Percentiles rank a stretch among this genome's conserved stretches.
Conservation (phyloP, 2,113 vertebrate species). For the Myocastor coypus region DNA sequence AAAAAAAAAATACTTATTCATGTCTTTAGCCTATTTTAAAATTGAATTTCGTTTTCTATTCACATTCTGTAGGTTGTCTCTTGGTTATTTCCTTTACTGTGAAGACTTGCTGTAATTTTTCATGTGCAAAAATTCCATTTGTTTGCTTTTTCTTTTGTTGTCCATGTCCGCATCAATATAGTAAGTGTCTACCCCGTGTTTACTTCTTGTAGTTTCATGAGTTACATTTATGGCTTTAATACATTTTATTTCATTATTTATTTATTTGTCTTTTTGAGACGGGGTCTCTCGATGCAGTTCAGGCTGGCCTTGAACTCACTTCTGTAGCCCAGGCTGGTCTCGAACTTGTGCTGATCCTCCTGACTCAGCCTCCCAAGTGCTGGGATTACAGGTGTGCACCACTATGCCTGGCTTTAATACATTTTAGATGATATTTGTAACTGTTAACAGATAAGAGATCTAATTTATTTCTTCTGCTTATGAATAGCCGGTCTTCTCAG, state of each 20-base stretch:
- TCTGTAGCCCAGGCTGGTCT: no score
- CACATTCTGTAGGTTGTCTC: background rate
- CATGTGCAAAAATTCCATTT: background rate
- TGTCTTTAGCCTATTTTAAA: background rate
- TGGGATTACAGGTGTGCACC: no score
- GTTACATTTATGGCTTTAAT: background rate
- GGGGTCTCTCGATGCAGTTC: no score
- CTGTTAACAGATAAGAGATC: background rate
- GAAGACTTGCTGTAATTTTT: background rate
- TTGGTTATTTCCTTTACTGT: background rate
- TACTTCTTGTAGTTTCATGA: background rate
- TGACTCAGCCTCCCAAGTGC: no score
- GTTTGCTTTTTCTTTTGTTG: background rate
- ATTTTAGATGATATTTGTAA: background rate
- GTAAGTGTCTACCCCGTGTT: background rate
- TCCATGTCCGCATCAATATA: background rate
- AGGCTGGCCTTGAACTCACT: no score
- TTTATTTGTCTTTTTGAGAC: no score
- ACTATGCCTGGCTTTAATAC: background rate
- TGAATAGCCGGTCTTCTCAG: background rate
- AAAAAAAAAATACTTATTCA: background rate
- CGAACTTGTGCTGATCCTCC: no score
- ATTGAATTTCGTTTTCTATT: background rate
- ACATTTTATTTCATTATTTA: no score
- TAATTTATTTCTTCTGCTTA: background rate